Evolutionary conservation across 2,113 vertebrate genomes (phyloP).

Genomic region (Forbesichthys agassizii): DNA sequence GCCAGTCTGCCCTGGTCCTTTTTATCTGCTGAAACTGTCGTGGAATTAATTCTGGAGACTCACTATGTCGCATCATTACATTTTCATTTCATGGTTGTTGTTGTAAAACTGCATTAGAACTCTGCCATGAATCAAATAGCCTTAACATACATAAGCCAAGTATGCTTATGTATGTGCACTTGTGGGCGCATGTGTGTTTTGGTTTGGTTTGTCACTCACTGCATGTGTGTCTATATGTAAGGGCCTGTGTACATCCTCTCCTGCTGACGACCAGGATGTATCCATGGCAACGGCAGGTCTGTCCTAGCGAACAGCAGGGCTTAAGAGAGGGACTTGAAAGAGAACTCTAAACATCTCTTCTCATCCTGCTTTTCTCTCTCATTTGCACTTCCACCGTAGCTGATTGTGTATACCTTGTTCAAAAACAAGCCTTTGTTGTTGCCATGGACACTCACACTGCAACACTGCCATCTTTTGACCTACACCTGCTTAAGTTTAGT

Average conservation of each 20-base stretch:
- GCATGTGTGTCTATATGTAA: constrained; percentile 51
- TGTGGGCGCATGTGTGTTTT: not conserved
- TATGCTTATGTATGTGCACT: not conserved
- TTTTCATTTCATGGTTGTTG: too few relatives aligned
- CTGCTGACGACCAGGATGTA: constrained; percentile 65
- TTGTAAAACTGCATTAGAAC: too few relatives aligned
- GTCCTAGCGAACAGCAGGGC: constrained; percentile 63
- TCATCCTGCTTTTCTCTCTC: constrained; percentile 55
- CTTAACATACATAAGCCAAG: too few relatives aligned
- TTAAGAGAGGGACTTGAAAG: constrained; percentile 72
- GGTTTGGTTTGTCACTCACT: constrained; percentile 18
- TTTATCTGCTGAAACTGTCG: too few relatives aligned
- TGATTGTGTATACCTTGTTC: not conserved
- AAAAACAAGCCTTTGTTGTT: constrained; percentile 41
- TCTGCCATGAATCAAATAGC: too few relatives aligned
- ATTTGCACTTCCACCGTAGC: constrained; percentile 41
- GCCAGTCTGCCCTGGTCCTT: too few relatives aligned
- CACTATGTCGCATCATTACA: too few relatives aligned
- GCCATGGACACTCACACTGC: constrained; percentile 14
- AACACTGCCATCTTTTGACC: constrained; percentile 73
- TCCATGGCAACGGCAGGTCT: constrained; percentile 79
- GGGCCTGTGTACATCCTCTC: constrained; percentile 66
- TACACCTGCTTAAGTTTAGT: not conserved
- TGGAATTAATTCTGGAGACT: too few relatives aligned
- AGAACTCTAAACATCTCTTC: constrained; percentile 64